A percentile compares a stretch with the other conserved stretches of the same genome.
Evolutionary conservation across 2,113 vertebrate genomes (phyloP).

Genomic region (Ameiurus melas): DNA sequence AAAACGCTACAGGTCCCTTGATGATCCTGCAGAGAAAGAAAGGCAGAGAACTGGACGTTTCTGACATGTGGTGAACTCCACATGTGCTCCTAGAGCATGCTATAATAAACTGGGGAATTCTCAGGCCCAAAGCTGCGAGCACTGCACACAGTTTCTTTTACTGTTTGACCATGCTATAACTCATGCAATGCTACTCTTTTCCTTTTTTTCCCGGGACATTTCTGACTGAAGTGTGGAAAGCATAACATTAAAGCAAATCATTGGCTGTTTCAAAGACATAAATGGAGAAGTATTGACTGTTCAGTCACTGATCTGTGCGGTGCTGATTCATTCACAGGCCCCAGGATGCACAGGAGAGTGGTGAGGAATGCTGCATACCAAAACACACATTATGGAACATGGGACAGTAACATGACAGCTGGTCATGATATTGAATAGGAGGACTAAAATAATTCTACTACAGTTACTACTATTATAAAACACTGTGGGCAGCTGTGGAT

Average conservation of each 20-base stretch:
- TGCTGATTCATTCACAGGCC: slow-evolving; percentile 2
- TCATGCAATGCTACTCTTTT: slow-evolving; percentile 8
- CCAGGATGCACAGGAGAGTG: slow-evolving; percentile 2
- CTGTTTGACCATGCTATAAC: slow-evolving; percentile 10
- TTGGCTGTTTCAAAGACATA: slow-evolving; percentile 9
- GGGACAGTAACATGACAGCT: not conserved
- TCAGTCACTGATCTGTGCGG: slow-evolving; percentile 11
- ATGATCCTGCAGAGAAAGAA: slow-evolving; percentile 16
- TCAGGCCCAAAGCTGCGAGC: not conserved
- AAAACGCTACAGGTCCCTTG: slow-evolving; percentile 29
- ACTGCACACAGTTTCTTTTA: slow-evolving; percentile 16
- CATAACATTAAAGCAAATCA: slow-evolving; percentile 5
- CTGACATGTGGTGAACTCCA: slow-evolving; percentile 42
- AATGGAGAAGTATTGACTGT: slow-evolving; percentile 6
- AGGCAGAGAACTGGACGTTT: slow-evolving; percentile 19
- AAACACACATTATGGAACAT: slow-evolving; percentile 53
- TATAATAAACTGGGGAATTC: slow-evolving; percentile 48
- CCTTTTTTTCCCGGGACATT: not conserved
- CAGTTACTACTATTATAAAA: not conserved
- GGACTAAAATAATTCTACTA: not conserved
- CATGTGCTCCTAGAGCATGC: slow-evolving; percentile 32
- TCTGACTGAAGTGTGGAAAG: not conserved
- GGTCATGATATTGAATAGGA: not conserved
- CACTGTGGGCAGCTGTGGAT: too few species aligned
- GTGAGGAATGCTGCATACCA: slow-evolving; percentile 38